phyloP scores from a whole-genome alignment of 2,888 invertebrate genomes.

The Parnassius mnemosyne region DNA sequence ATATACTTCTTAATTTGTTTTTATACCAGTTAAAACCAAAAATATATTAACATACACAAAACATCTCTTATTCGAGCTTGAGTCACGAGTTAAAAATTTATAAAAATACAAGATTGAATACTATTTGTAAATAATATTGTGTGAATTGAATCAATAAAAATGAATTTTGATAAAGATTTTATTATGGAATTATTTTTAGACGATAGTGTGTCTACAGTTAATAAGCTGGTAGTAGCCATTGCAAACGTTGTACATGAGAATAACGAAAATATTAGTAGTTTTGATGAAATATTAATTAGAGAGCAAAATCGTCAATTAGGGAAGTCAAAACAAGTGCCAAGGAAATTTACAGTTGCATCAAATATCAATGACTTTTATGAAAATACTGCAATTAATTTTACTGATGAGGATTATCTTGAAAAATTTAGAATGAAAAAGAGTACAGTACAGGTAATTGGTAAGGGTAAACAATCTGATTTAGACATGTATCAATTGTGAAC shows the following conservation, averaged over 20 bases:
- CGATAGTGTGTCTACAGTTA: constrained; percentile 56
- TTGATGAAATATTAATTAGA: constrained; percentile 44
- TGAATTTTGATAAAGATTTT: constrained; percentile 63
- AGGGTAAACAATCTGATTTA: too few species aligned
- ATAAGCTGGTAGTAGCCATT: constrained; percentile 58
- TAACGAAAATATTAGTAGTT: constrained; percentile 51
- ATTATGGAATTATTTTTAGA: constrained; percentile 65
- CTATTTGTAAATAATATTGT: too few species aligned
- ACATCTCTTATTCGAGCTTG: too few species aligned
- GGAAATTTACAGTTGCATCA: constrained; percentile 27
- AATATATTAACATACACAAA: too few species aligned
- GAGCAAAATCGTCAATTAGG: constrained; percentile 36
- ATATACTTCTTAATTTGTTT: too few species aligned
- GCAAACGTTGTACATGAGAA: constrained; percentile 64
- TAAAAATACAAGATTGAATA: too few species aligned
- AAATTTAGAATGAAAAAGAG: constrained; percentile 58
- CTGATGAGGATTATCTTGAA: constrained; percentile 53
- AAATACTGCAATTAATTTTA: constrained; percentile 47
- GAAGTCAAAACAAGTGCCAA: constrained; percentile 26
- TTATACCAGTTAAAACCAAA: too few species aligned
- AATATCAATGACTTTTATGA: constrained; percentile 47
- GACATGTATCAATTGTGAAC: too few species aligned
- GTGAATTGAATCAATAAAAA: constrained; percentile 24
- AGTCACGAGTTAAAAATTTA: too few species aligned
- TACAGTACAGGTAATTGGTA: constrained; percentile 56